Conservation (phyloP, 2,888 invertebrate species). For the Thecocarcelia acutangulata region DNA sequence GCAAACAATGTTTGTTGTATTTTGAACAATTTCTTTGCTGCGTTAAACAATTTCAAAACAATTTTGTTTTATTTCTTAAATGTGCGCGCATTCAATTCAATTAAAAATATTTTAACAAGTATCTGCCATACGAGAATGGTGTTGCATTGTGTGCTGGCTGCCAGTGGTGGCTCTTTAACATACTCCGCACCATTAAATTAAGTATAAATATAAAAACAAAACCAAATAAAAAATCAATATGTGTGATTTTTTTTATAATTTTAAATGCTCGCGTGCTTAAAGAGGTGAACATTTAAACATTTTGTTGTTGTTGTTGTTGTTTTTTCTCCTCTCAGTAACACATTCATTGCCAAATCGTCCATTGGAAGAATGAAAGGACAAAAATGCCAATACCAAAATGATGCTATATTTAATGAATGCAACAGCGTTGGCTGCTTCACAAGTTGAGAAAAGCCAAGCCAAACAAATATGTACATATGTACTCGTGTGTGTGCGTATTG, state of each 20-base stretch:
- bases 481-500: no score
- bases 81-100: constrained; percentile 50
- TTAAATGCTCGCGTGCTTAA: constrained; percentile 66
- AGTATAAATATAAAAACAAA: background rate
- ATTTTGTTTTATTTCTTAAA: constrained; percentile 52
- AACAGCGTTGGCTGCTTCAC: constrained; percentile 46
- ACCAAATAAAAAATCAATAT: background rate
- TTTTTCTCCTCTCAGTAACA: background rate
- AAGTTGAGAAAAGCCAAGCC: constrained; percentile 1
- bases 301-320: constrained; percentile 20
- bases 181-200: constrained; percentile 21
- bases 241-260: constrained; percentile 47
- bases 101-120: constrained; percentile 50
- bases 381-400: constrained; percentile 52
- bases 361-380: constrained; percentile 46
- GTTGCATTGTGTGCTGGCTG: constrained; percentile 12
- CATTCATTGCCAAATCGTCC: constrained; percentile 23
- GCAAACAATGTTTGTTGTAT: constrained; percentile 25
- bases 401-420: constrained; percentile 57
- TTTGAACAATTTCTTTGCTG: constrained; percentile 53
- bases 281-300: constrained; percentile 49
- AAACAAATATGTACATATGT: background rate
- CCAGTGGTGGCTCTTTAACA: constrained; percentile 22
- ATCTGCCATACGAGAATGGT: background rate
- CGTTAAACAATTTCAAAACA: constrained; percentile 50